Evolutionary conservation across 2,797 vertebrate species (phyloP), one percentile per base, ranked within the genome.

Genomic region (Crax fasciolata): DNA sequence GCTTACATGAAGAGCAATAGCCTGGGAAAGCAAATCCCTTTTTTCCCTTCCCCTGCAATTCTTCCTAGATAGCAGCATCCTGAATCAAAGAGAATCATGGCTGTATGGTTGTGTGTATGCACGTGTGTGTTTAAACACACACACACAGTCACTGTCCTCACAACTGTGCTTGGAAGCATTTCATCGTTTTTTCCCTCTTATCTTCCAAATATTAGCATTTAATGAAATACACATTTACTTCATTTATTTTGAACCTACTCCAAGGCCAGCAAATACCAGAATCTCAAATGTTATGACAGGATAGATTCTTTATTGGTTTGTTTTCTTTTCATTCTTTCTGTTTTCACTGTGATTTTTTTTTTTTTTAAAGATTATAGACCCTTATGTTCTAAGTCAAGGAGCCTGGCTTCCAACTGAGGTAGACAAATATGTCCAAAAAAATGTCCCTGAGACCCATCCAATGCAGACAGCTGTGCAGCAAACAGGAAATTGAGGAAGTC

Each of bases 151-250:
- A 76, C 72, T 88, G 73, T 89, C 93, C 91, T 97, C 83, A 57
- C 95, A 96, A 97, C 94, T 95, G 89, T 13, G 35, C 91, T 97
- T 97, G 95, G 96, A 98, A 97, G 78, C 82, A 95, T 97, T 97
- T 98, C 93, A 98, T 97, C 86, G 95, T 97, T 90, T 87, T 93
- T 68, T 86, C 32, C 51, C 59, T 79, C 90, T 97, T 97, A 98
- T 98, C 98, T 98, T 98, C 97, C 95, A 97, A 98, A 98, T 99
- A 99, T 99, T 98, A 99, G 96, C 97, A 98, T 99, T 99, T 99
- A 99, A 99, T 99, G 98, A 99, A 99, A 99, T 98, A 97, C 99
- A 99, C 98, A 98, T 99, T 99, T 98, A 97, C 97, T 98, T 97
- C 97, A 98, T 99, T 99, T 98, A 97, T 98, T 97, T 98, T 98